Evolutionary conservation across 2,888 invertebrate species (phyloP).

Genomic region (Pseudococcus viburni): DNA sequence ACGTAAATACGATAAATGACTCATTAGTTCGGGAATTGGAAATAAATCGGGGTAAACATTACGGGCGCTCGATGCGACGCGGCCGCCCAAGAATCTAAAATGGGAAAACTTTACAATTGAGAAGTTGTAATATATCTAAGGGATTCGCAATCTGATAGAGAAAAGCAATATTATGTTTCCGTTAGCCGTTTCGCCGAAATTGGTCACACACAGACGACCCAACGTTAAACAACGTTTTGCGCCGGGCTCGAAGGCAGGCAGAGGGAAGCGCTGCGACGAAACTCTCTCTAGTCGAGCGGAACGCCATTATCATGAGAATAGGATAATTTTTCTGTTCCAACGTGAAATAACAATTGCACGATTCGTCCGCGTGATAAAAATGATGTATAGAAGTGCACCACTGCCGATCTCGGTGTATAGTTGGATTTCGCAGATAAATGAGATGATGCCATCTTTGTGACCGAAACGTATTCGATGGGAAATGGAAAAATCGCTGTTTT

Average conservation of each 20-base stretch:
- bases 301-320: conserved; percentile 59
- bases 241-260: not conserved
- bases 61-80: not conserved
- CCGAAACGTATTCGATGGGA: not conserved
- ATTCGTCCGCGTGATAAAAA: conserved; percentile 32
- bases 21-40: conserved; percentile 44
- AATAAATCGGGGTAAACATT: conserved; percentile 53
- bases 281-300: conserved; percentile 58
- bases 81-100: conserved; percentile 49
- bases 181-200: conserved; percentile 63
- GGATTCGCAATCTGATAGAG: conserved; percentile 60
- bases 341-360: conserved; percentile 47
- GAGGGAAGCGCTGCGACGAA: not conserved
- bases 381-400: conserved; percentile 33
- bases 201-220: conserved; percentile 38
- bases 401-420: not conserved
- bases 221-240: conserved; percentile 51
- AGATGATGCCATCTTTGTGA: not conserved
- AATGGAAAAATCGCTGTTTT: not conserved
- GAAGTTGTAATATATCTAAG: conserved; percentile 56
- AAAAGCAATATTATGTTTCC: conserved; percentile 65
- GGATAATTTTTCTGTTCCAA: conserved; percentile 61
- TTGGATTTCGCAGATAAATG: not conserved
- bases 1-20: conserved; percentile 52
- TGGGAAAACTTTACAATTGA: conserved; percentile 46